Evolutionary conservation across 1,140 invertebrate species (phyloP), one percentile per base, ranked within the genome.

Genomic region (Meloidogyne exigua): DNA sequence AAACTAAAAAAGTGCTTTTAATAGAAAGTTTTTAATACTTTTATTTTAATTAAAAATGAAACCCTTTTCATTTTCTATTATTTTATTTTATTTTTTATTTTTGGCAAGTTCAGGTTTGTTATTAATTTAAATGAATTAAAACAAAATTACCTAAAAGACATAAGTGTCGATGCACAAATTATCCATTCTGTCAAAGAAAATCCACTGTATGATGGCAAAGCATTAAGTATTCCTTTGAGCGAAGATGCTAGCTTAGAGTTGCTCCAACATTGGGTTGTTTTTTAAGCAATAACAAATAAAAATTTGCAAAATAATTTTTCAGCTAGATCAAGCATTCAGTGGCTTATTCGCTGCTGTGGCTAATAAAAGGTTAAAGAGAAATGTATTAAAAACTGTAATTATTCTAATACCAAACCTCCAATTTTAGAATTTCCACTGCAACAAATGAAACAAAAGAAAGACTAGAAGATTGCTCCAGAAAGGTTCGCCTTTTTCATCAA

Each of bases 311-410:
- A 32, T 32, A 32, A 32, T 32, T 32, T 57, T 57, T n/a, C 18
- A 57, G 49, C 13, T 57, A 57, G 49, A 57, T 10, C n/a, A 71
- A 62, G 72, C 74, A 32, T 75, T 75, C 21, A 75, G 72, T 36
- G 74, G 74, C n/a, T 44, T 75, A 28, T 75, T 75, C 23, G 74
- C 74, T 36, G 74, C 74, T 12, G 74, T 75, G 5, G 74, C 74
- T 12, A 74, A 75, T 26, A 23, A 68, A 23, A 75, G 25, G 71
- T 68, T 18, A 18, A 64, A 5, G 25, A 72, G n/a, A n/a, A n/a
- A n/a, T n/a, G n/a, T 44, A 18, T 32, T 32, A 32, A 32, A 32
- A 3, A 32, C 28, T 3, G 28, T 32, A 32, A 32, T 32, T 32
- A 32, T 32, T 32, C 7, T 32, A 32, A 32, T n/a, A 32, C 28